A percentile compares a stretch with the other conserved stretches of the same genome.
Conservation (phyloP, 1,140 invertebrate genomes). For the Drepana arcuata region DNA sequence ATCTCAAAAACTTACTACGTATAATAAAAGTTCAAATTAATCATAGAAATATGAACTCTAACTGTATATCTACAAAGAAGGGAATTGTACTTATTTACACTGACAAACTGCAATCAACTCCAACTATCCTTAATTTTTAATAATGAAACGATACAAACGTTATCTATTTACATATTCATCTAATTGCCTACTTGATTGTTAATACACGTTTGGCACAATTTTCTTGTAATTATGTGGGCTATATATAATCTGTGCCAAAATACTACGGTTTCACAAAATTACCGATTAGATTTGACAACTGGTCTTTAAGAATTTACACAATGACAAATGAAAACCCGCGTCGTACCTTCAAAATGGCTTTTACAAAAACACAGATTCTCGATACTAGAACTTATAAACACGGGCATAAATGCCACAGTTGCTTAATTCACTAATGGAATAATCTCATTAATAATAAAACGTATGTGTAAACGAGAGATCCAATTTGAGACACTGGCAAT, state of each 20-base stretch:
- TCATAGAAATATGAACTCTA: slow-evolving; percentile 10
- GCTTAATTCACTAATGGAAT: slow-evolving; percentile 70
- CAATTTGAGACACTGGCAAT: slow-evolving; percentile 53
- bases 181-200: slow-evolving; percentile 43
- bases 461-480: slow-evolving; percentile 56
- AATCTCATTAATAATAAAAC: slow-evolving; percentile 54
- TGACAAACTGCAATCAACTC: too few species aligned
- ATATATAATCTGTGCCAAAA: slow-evolving; percentile 9
- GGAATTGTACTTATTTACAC: slow-evolving; percentile 29
- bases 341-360: slow-evolving; percentile 13
- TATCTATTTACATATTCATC: slow-evolving; percentile 48
- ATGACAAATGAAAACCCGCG: slow-evolving; percentile 10
- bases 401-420: slow-evolving; percentile 12
- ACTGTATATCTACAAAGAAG: slow-evolving; percentile 25
- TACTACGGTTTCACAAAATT: slow-evolving; percentile 8
- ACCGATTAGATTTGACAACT: slow-evolving; percentile 5
- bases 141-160: slow-evolving; percentile 25
- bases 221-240: slow-evolving; percentile 9
- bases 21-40: slow-evolving; percentile 12
- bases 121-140: too few species aligned
- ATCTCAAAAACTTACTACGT: slow-evolving; percentile 14
- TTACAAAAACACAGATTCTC: slow-evolving; percentile 1
- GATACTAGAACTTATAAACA: slow-evolving; percentile 1
- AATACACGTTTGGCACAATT: slow-evolving; percentile 38
- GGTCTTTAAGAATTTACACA: too few species aligned